phyloP scores from a whole-genome alignment of 2,888 invertebrate species.

The Noctua janthe region DNA sequence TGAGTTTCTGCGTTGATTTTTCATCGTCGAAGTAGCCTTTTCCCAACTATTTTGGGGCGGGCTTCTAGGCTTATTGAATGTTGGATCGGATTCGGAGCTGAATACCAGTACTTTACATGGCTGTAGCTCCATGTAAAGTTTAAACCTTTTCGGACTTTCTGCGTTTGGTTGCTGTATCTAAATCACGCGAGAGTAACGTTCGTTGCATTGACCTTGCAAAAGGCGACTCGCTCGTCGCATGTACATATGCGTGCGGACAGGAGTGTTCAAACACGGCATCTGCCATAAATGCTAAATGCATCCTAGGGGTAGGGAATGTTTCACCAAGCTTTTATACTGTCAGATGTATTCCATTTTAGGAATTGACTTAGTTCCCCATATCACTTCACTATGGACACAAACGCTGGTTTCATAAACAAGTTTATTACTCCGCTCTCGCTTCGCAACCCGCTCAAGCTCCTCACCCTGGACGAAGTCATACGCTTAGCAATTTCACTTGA shows the following conservation, averaged over 20 bases:
- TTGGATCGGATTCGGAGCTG: background rate
- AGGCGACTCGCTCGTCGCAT: background rate
- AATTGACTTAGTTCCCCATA: background rate
- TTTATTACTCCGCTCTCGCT: background rate
- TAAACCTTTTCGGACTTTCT: background rate
- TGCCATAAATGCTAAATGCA: background rate
- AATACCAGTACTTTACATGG: background rate
- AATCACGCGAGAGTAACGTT: background rate
- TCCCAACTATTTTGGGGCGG: background rate
- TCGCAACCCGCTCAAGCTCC: background rate
- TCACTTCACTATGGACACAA: background rate
- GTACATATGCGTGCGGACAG: background rate
- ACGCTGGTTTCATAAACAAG: background rate
- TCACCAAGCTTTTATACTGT: background rate
- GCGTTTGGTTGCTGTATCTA: background rate
- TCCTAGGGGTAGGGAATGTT: background rate
- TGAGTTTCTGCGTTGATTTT: background rate
- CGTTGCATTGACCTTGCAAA: background rate
- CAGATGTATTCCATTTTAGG: background rate
- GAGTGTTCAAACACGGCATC: background rate
- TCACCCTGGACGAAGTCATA: background rate
- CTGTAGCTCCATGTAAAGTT: too few species aligned
- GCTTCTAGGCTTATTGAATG: background rate
- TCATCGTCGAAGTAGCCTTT: background rate
- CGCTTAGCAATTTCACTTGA: conserved; percentile 35